Base-by-base conservation (phyloP, 2,113 vertebrate species). In the Irena cyanogastra region DNA sequence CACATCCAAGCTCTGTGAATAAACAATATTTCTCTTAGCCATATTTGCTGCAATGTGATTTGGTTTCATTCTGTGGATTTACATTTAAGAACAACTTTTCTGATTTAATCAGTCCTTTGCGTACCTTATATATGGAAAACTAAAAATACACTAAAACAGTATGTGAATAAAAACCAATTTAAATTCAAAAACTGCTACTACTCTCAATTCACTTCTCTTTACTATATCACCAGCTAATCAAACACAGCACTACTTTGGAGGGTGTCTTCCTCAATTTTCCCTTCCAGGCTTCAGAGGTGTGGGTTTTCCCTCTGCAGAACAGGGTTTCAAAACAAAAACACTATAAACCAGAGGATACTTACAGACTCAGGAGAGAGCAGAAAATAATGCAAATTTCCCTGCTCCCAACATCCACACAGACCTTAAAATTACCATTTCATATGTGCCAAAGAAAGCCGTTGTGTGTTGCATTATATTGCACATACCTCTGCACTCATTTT, bases 141-240 rank as follows among this genome's bases (percentile, higher is more conserved):
- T 64, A 75, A 91, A 96, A 87, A 85, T 50, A 83, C 42, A 77
- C 45, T 85, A 71, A 92, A 92, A 45, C 41, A 78, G n/a, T 75
- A 84, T 30, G 11, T 89, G 56, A 93, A 94, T 93, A 91, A 95
- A 95, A 96, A 45, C 0, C 49, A 92, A 90, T 77, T 77, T 89
- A 92, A 93, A 96, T 81, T 87, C n/a, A 93, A 64, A 88, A 92
- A 84, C 42, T 87, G 71, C 28, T 94, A 57, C 44, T 45, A 78
- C 68, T 92, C 68, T 92, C 79, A 41, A n/a, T 94, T 92, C 90
- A 94, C 52, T 87, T 92, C 47, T 88, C 24, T 77, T 92, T 84
- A 78, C 49, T 90, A 3, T 21, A 79, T 42, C 77, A 71, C 28
- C 57, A 91, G 35, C 60, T 91, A 84, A 89, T 53, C 65, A 91